Conservation (phyloP, 2,888 invertebrate genomes). For the Himalopsyche anomala region DNA sequence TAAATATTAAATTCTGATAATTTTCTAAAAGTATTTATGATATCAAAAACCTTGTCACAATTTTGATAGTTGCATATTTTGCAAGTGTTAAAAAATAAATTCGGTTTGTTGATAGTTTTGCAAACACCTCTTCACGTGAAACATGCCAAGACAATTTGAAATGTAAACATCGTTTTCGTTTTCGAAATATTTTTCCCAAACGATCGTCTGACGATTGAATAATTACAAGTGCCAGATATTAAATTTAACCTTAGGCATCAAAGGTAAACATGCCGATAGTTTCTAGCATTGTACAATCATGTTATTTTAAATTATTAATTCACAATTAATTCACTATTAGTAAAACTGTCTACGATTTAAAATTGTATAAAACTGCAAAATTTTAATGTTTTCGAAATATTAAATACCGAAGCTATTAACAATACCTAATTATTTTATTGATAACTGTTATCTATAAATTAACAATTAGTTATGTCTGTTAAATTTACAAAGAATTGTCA, state of each 20-base stretch:
- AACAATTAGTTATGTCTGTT: too few relatives aligned
- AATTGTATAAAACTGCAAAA: background rate
- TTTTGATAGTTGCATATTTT: constrained; percentile 27
- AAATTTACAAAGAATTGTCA: too few relatives aligned
- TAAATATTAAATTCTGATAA: too few relatives aligned
- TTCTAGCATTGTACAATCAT: background rate
- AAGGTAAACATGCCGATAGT: background rate
- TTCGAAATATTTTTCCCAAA: background rate
- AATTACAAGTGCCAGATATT: background rate
- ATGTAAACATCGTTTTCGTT: background rate
- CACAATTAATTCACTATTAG: background rate
- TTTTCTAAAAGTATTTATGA: too few relatives aligned
- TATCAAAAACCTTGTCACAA: constrained; percentile 2
- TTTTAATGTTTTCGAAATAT: too few relatives aligned
- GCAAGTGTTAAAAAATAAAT: background rate
- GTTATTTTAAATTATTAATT: background rate
- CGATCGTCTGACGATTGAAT: background rate
- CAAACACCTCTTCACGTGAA: constrained; percentile 10
- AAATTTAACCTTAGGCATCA: constrained; percentile 18
- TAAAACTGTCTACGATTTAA: background rate
- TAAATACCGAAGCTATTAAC: too few relatives aligned
- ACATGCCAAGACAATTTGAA: background rate
- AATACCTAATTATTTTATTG: too few relatives aligned
- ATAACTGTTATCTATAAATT: too few relatives aligned
- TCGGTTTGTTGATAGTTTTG: background rate